Evolutionary conservation across 2,113 vertebrate genomes (phyloP), one percentile per base, ranked within the genome.

Genomic region (Pyxicephalus adspersus): DNA sequence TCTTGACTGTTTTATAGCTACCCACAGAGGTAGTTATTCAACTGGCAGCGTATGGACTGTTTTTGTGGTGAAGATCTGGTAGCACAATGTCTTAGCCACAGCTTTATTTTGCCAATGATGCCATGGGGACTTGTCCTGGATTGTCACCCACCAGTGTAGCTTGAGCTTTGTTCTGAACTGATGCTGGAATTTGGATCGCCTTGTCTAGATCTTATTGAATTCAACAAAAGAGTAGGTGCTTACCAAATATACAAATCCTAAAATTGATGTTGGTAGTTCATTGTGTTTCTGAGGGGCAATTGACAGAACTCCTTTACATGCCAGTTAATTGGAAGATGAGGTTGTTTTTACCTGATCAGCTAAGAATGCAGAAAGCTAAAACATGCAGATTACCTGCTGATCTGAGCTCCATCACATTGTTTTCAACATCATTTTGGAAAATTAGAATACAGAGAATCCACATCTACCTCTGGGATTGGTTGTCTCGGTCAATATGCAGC

Each of bases 51-150:
- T 18, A 54, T 16, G 23, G 50, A 64, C 50, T 77, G 19, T 63
- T 55, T 65, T 77, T 77, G 76, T 25, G 65, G 76, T 77, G 76
- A 77, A 52, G 76, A 77, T 31, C 76, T 77, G 76, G 76, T 61
- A 55, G 51, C 29, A 9, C 70, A 58, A 57, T 57, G 51, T 55
- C 25, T 31, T 72, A 58, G 0, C 18, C 11, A 72, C 55, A 58
- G 66, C 8, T 72, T 19, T 55, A 23, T 51, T 38, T 58, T 73
- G 70, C 70, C 70, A 73, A 73, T 58, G n/a, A 58, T 26, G 70
- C 70, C 70, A 73, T 15, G 70, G 6, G 54, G 70, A 52, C 70
- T 73, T 73, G 8, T 57, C 54, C 70, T 58, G 29, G 20, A 58
- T 58, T 57, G 29, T 73, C 52, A 57, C 54, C 70, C 19, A 58